These are phyloP conservation scores for Odocoileus hemionus DNA, from an alignment of 2,113 vertebrate genomes.

Conservation along the genomic window DNA sequence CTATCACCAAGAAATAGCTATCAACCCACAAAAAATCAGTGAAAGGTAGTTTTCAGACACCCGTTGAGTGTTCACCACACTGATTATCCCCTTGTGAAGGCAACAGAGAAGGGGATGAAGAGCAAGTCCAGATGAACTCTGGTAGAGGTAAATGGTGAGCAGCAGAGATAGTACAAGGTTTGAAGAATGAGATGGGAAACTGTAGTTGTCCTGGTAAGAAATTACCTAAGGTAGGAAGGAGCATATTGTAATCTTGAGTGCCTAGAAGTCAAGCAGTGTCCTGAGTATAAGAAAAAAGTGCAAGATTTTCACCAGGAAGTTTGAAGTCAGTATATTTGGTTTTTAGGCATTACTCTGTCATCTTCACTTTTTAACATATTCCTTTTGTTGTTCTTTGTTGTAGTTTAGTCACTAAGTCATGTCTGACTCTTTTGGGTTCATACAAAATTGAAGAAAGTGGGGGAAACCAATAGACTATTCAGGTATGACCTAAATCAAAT, in stretches of 20 bases:
- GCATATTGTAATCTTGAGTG: neutral
- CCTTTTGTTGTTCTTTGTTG: neutral
- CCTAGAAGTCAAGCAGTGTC: neutral
- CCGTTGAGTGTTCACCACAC: neutral
- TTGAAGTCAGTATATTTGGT: neutral
- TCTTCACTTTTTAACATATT: neutral
- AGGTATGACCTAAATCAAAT: no score
- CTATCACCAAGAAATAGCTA: neutral
- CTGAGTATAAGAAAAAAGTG: neutral
- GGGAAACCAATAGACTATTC: no score
- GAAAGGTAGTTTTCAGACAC: neutral
- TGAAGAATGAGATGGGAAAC: neutral
- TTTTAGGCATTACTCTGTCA: neutral
- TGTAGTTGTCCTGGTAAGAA: neutral
- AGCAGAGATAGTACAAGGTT: neutral
- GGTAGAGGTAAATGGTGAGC: fast-evolving
- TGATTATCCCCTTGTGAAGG: neutral
- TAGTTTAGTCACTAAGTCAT: no score
- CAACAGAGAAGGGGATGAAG: neutral
- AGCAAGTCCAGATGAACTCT: neutral
- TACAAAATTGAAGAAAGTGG: no score
- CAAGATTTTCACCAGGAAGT: neutral
- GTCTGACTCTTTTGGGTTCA: no score
- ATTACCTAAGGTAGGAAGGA: neutral
- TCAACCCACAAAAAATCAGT: neutral